Evolutionary conservation across 1,140 invertebrate species (phyloP).

Genomic region (Aporrectodea caliginosa): DNA sequence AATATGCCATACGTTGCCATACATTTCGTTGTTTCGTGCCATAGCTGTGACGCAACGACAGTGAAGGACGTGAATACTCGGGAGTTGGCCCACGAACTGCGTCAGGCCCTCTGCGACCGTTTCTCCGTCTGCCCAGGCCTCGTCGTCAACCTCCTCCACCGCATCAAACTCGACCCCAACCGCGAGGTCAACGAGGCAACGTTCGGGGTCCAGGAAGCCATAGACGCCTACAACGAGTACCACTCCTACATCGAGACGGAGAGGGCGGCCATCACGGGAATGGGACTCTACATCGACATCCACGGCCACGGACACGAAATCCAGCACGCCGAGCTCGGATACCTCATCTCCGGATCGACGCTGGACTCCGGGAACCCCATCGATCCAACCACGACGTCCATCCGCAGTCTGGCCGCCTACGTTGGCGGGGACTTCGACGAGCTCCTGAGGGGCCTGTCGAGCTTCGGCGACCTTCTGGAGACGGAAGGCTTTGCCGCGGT

Average conservation of each 20-base stretch:
- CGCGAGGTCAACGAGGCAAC: conserved; percentile 12
- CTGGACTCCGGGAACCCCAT: conserved; percentile 20
- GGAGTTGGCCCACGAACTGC: background rate
- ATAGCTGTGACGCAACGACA: background rate
- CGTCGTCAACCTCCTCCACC: conserved; percentile 13
- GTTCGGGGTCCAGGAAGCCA: conserved; percentile 1
- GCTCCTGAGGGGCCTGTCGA: background rate
- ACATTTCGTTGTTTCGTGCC: background rate
- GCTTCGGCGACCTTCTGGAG: conserved; percentile 18
- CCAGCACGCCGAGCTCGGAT: conserved; percentile 34
- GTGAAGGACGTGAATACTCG: background rate
- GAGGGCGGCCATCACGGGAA: conserved; percentile 15
- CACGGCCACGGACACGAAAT: conserved; percentile 34
- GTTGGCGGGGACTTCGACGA: conserved; percentile 14
- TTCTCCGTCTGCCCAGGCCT: background rate
- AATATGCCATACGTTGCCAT: too few relatives aligned
- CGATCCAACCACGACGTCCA: background rate
- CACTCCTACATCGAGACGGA: conserved; percentile 12
- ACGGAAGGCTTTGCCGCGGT: conserved; percentile 26
- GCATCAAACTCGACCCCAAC: conserved; percentile 9
- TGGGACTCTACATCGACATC: conserved; percentile 33
- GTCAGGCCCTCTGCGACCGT: background rate
- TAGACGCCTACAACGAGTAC: conserved; percentile 20
- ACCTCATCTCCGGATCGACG: conserved; percentile 11
- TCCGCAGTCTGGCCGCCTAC: conserved; percentile 11